Evolutionary conservation across 2,797 vertebrate species (phyloP), one percentile per base, ranked within the genome.

Genomic region (Hapalemur alaotrensis): DNA sequence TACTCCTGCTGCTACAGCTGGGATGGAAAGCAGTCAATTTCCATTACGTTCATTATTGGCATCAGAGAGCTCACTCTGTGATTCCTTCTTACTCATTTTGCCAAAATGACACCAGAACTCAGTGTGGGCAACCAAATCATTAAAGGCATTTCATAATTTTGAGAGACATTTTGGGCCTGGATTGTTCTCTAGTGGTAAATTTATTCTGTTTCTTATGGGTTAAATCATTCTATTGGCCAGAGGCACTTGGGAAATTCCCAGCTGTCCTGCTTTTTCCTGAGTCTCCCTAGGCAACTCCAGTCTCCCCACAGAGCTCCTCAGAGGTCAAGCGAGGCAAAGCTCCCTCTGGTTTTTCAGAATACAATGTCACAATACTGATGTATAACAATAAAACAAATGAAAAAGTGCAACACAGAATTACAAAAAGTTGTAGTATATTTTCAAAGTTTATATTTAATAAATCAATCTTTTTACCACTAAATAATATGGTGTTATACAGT

Each of bases 91-190:
- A 92, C 30, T 25, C 7, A 57, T 96, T 35, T 93, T 81, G 95
- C 95, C 97, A 96, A 93, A 81, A 93, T 82, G 79, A 48, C 70
- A 83, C 65, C 85, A 95, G 95, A 76, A 81, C 73, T 93, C 76
- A 91, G 75, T 15, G 11, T 90, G 50, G 93, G 52, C 78, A 88
- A 97, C 80, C 46, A 80, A 50, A 92, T 52, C 28, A 75, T 73
- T 91, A 48, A 81, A 83, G 83, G 32, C 48, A 41, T 91, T 95
- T 97, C 48, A 73, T 80, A 76, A 90, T 96, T 96, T 93, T 52
- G 75, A 94, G 78, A 83, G 41, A 48, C 41, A n/a, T 32, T 83
- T 46, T 82, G 65, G 67, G 35, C 50, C 4, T 89, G 0, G 13
- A 61, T 80, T 50, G 4, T 89, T 84, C 75, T 91, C 46, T 72